Percentiles rank a stretch among this genome's conserved stretches.
phyloP scores from a whole-genome alignment of 2,113 vertebrate species.

The Pholis gunnellus region DNA sequence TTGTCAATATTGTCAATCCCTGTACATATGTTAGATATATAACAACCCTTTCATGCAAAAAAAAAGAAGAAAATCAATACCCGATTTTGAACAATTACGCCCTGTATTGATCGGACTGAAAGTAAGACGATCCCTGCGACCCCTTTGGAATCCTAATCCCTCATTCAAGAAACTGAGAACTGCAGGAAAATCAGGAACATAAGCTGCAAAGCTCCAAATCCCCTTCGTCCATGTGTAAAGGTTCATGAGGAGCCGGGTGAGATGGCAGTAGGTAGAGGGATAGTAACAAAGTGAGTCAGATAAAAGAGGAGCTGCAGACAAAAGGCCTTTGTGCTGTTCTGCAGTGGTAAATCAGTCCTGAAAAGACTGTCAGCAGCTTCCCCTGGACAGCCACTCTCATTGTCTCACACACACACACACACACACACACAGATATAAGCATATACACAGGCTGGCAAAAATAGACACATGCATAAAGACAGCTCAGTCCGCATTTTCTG shows the following conservation, averaged over 20 bases:
- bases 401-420: slow-evolving; percentile 1
- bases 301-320: slow-evolving; percentile 50
- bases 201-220: slow-evolving; percentile 40
- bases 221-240: slow-evolving; percentile 23
- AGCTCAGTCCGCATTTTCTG: slow-evolving; percentile 58
- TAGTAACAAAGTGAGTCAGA: slow-evolving; percentile 46
- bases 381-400: slow-evolving; percentile 20
- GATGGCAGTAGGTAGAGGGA: slow-evolving; percentile 40
- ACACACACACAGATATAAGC: slow-evolving; percentile 13
- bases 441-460: slow-evolving; percentile 40
- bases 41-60: not conserved
- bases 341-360: slow-evolving; percentile 60
- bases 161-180: slow-evolving; percentile 30
- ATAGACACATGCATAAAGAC: slow-evolving; percentile 45
- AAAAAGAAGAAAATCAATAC: slow-evolving; percentile 16
- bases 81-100: slow-evolving; percentile 20
- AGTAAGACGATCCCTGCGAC: slow-evolving; percentile 27
- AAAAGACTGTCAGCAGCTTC: slow-evolving; percentile 60
- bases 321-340: slow-evolving; percentile 58
- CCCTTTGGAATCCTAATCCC: slow-evolving; percentile 27
- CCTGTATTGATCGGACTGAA: slow-evolving; percentile 17
- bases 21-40: not conserved
- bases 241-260: slow-evolving; percentile 23
- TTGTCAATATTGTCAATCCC: not conserved
- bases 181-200: slow-evolving; percentile 22